Base-by-base conservation (phyloP, 2,797 vertebrate genomes). In the Anisognathus igniventris region DNA sequence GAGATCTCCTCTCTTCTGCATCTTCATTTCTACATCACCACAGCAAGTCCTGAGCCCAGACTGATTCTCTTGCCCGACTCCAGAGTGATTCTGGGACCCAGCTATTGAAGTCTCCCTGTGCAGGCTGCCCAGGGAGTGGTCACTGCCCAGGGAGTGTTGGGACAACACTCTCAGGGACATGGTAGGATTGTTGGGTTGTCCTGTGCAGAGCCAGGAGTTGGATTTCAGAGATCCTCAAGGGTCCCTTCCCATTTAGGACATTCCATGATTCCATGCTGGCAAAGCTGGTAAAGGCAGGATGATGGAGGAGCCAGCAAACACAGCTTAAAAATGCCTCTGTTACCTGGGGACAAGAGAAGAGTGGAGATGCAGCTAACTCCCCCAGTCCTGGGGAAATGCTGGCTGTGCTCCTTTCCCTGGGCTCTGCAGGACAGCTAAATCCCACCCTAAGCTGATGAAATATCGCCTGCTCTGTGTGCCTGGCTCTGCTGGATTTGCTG, bases 401-500 rank as follows among this genome's bases (percentile, higher is more conserved):
- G 62, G 40, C 85, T 71, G 37, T 13, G 61, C 60, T 94, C 37
- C 83, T 88, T 39, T 28, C 56, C 68, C 73, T 8, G 0, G 87
- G 19, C 80, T 42, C 86, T 33, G 28, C 66, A 76, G 80, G 92
- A 88, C 75, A 80, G 68, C 81, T 90, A 92, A 95, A 96, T 90
- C 91, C 90, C 71, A 28, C 20, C 57, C 78, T 96, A 77, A 96
- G 89, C 78, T 66, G 5, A 33, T 92, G 92, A 93, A 94, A 88
- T 92, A 95, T 80, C 13, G 0, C 80, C 84, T 78, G 75, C 47
- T 58, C 56, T 72, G 71, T 75, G 4, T 83, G 81, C 72, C 54
- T 37, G 33, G 25, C 37, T 90, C 88, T 88, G 86, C 93, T 93
- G 94, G 27, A 61, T 95, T 91, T 94, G 90, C 93, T 93, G 92